Base-by-base conservation (phyloP, 2,888 invertebrate genomes). In the Apotomis betuletana region DNA sequence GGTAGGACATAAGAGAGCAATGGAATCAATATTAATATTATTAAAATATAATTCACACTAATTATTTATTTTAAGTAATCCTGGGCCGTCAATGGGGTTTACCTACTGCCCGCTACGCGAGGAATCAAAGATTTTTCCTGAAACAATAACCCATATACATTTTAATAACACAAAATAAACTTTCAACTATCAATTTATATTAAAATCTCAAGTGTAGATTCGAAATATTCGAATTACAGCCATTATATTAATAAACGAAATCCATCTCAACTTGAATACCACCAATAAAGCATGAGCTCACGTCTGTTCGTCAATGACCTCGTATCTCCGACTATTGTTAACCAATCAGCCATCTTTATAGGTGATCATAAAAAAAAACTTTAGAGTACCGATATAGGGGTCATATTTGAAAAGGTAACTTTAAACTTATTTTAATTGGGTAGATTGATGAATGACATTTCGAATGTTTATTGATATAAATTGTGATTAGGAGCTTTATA, bases 401-500 rank as follows among this genome's bases (percentile, higher is more conserved):
- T 51, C 9, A 51, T 51, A 46, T 62, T 62, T n/a, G 27, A 62
- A 62, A 2, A 27, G 12, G 10, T 12, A 41, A 6, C 4, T 9
- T 13, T 10, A 0, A 44, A n/a, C 13, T 49, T 61, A 51, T 62
- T 64, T 41, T 54, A 63, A 63, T 54, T 52, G 15, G 5, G 3
- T 13, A 64, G 38, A 54, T 64, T 36, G 51, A 57, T 49, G 41
- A 46, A 44, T 44, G 15, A 49, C 49, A 41, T 64, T 51, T 59
- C 27, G 59, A 67, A 59, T 59, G 51, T 59, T 67, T 67, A 67
- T 65, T 57, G 46, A 27, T 46, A 57, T 57, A 54, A 64, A 54
- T 67, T 67, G 49, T 67, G 58, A 67, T 67, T 59, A 51, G 51
- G 13, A 10, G 59, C 8, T 59, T 67, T 67, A 59, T 59, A 67